A percentile compares a stretch with the other conserved stretches of the same genome.
phyloP scores from a whole-genome alignment of 1,140 invertebrate genomes.

The Trichomalopsis sarcophagae region DNA sequence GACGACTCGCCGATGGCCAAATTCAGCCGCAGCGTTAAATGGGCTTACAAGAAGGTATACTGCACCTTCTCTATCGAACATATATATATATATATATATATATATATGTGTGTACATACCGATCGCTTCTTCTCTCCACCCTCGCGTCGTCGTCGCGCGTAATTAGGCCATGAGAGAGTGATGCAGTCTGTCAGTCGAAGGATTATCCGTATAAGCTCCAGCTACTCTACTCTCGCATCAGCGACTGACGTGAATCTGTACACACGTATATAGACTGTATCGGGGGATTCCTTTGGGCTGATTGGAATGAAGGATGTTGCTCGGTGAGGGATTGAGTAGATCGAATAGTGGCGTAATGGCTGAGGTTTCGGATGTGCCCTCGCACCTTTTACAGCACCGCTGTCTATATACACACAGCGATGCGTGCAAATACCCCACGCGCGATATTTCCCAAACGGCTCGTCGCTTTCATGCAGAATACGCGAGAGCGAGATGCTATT shows the following conservation, averaged over 20 bases:
- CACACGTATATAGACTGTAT: too few relatives aligned
- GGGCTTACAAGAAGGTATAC: conserved; percentile 67
- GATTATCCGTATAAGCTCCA: not conserved
- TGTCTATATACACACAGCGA: too few relatives aligned
- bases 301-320: too few relatives aligned
- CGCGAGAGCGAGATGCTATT: not conserved
- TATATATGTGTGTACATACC: not conserved
- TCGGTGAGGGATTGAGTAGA: too few relatives aligned
- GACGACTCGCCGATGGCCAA: conserved; percentile 67
- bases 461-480: not conserved
- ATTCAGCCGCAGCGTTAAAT: conserved; percentile 65
- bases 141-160: not conserved
- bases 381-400: too few relatives aligned
- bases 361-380: too few relatives aligned
- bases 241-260: too few relatives aligned
- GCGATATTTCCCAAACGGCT: not conserved
- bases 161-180: not conserved
- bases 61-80: too few relatives aligned
- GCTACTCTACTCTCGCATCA: not conserved
- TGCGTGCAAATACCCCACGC: not conserved
- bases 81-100: conserved; percentile 29
- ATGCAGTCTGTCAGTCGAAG: not conserved
- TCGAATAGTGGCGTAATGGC: too few relatives aligned
- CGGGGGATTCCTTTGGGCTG: too few relatives aligned
- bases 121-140: not conserved